Evolutionary conservation across 2,888 invertebrate genomes (phyloP).

Genomic region (Dynastes grantii): DNA sequence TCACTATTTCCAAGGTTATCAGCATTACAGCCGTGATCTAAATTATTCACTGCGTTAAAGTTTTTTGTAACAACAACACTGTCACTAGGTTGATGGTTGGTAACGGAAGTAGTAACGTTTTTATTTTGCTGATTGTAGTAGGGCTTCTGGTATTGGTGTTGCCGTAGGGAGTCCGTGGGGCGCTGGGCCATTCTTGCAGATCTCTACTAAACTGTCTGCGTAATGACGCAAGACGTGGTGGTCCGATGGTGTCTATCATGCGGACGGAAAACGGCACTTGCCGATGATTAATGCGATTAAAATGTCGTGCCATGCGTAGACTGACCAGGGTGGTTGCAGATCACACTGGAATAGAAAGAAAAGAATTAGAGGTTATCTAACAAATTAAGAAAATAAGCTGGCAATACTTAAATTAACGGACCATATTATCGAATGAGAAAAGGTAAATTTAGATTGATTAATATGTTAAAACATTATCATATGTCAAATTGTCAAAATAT

Average conservation of each 20-base stretch:
- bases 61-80: conserved; percentile 13
- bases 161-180: conserved; percentile 33
- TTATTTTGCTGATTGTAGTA: conserved; percentile 31
- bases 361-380: background rate
- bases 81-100: conserved; percentile 47
- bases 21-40: conserved; percentile 20
- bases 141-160: conserved; percentile 29
- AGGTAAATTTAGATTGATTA: too few relatives aligned
- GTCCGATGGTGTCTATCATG: conserved; percentile 64
- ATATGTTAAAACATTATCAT: too few relatives aligned
- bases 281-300: conserved; percentile 60
- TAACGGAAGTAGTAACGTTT: conserved; percentile 47
- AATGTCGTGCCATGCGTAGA: conserved; percentile 68
- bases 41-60: conserved; percentile 24
- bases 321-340: conserved; percentile 63
- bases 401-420: background rate
- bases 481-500: too few relatives aligned
- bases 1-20: conserved; percentile 26
- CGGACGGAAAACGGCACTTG: conserved; percentile 63
- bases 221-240: conserved; percentile 64
- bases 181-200: conserved; percentile 70
- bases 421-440: background rate
- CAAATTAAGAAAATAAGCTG: background rate
- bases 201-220: conserved; percentile 70
- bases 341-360: conserved; percentile 62